A percentile compares a stretch with the other conserved stretches of the same genome.
Conservation (phyloP, 2,797 vertebrate species). For the Myotis pilosus region DNA sequence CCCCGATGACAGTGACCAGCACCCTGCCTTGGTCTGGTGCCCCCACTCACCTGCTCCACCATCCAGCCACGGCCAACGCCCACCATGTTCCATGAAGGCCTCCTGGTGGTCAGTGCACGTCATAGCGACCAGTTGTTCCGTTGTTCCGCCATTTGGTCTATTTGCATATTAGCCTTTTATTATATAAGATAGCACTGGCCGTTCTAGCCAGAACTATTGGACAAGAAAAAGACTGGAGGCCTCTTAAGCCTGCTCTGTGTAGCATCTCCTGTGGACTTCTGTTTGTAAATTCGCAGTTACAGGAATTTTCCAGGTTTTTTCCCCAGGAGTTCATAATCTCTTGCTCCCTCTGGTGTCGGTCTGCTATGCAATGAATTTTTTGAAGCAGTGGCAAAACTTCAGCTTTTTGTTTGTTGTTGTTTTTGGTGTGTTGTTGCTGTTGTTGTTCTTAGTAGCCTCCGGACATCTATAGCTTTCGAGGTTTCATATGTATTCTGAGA, state of each 20-base stretch:
- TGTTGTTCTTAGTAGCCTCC: background rate
- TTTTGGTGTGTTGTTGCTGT: background rate
- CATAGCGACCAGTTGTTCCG: too few species aligned
- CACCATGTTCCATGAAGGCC: too few species aligned
- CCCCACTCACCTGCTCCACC: too few species aligned
- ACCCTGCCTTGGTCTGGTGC: too few species aligned
- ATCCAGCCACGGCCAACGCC: too few species aligned
- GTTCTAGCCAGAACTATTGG: too few species aligned
- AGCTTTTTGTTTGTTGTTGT: background rate
- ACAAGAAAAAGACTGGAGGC: background rate
- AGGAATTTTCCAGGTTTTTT: background rate
- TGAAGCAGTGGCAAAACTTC: background rate
- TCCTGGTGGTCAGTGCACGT: too few species aligned
- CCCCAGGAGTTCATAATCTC: background rate
- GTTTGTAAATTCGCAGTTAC: background rate
- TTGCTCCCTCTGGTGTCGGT: background rate
- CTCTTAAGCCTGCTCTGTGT: background rate
- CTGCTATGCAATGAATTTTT: background rate
- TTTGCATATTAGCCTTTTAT: too few species aligned
- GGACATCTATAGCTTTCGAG: background rate
- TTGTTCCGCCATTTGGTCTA: too few species aligned
- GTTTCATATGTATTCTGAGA: background rate
- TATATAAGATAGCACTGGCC: too few species aligned
- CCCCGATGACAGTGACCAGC: too few species aligned
- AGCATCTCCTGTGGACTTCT: background rate